Evolutionary conservation across 2,113 vertebrate genomes (phyloP), one percentile per base, ranked within the genome.

Genomic region (Entelurus aequoreus): DNA sequence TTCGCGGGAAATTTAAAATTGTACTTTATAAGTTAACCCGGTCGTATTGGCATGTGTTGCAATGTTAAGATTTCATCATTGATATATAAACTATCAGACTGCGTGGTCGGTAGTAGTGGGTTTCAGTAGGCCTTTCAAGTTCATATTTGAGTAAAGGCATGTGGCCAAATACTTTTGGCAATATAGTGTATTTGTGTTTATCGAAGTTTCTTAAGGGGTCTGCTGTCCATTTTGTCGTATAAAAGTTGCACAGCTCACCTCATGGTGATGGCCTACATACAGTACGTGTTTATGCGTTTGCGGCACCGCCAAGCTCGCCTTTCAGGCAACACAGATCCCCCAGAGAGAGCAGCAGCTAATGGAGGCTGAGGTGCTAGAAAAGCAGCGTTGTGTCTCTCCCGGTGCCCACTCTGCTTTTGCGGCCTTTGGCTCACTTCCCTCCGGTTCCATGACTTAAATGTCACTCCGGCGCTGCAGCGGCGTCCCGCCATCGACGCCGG

Each of bases 361-460:
- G 66, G 66, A 73, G 56, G 62, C 54, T 12, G 60, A 75, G 78
- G 72, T 58, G 69, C 9, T 4, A 72, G 72, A 64, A 55, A 28
- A 21, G 74, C 54, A 71, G 67, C 54, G 72, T 35, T 54, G 14
- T 6, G 72, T 62, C 66, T 46, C 62, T 58, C 65, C 8, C 64
- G 53, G 70, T 69, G 82, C 67, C 59, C 2, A 28, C 28, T 60
- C 74, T 62, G 64, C 75, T 82, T 85, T 79, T 58, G 60, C 71
- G 77, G 62, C 62, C 66, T 76, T 68, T 61, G 63, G 66, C 59
- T 19, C 19, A 19, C 19, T 19, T 19, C 19, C 19, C 19, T 19
- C 35, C 37, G 15, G 28, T 28, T 28, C 28, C 38, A 14, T 0
- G 38, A 64, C 69, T 55, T 85, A 88, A 87, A 88, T 87, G 84